Base-by-base conservation (phyloP, 2,888 invertebrate species). In the Mycalesis mineus region DNA sequence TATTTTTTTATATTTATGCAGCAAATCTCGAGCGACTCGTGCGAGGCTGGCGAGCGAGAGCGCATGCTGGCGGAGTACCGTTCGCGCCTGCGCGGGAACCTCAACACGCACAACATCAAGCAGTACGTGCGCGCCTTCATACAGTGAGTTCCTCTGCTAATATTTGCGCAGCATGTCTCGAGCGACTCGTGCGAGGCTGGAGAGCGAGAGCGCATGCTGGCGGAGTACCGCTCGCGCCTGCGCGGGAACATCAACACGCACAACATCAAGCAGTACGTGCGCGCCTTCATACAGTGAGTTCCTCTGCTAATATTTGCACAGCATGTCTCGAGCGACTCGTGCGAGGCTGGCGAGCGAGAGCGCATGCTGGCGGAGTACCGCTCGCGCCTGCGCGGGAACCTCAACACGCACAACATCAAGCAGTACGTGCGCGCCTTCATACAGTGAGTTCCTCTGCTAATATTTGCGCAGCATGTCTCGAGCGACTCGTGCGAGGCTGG, bases 21-120 rank as follows among this genome's bases (percentile, higher is more conserved):
- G 88, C 86, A 88, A 88, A 88, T 89, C 50, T 65, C 83, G 1
- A 77, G 77, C 15, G 88, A 88, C 13, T 71, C 80, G 5, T 73
- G 77, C 54, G 85, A 85, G 62, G 74, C 70, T n/a, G n/a, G n/a
- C n/a, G n/a, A n/a, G n/a, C n/a, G n/a, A n/a, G n/a, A n/a, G n/a
- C n/a, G n/a, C n/a, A n/a, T n/a, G 72, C 92, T 96, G 67, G 84
- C 91, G 53, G 95, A 95, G 73, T 96, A 95, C 84, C 93, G 95
- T 67, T 93, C 94, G 62, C 92, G 94, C 49, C 91, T 96, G 68
- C 93, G 94, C 65, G 91, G 92, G 1, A 92, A 93, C 65, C 92
- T 96, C 68, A 96, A 96, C 83, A 92, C 94, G 51, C 94, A 93
- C 78, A 96, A 96, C 83, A 92, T 96, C 75, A 94, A 95, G 81